phyloP scores from a whole-genome alignment of 2,113 vertebrate species.

The Herpailurus yagouaroundi region DNA sequence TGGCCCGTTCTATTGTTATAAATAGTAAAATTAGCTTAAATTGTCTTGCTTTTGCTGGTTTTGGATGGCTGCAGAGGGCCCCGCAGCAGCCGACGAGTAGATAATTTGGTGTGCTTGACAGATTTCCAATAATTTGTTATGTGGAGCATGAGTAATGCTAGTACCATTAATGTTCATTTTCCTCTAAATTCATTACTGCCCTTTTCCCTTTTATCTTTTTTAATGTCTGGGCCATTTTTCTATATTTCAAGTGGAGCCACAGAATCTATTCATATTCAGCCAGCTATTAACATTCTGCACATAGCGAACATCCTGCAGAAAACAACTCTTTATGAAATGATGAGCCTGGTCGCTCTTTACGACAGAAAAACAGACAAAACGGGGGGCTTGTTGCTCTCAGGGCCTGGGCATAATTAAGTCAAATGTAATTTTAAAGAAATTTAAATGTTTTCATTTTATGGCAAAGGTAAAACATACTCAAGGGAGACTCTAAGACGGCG shows the following conservation, averaged over 20 bases:
- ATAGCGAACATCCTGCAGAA: slow-evolving; percentile 87
- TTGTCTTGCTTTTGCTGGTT: slow-evolving; percentile 99
- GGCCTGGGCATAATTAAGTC: slow-evolving; percentile 85
- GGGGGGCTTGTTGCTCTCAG: slow-evolving; percentile 81
- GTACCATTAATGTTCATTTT: slow-evolving; percentile 99
- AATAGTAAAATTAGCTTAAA: slow-evolving; percentile 99
- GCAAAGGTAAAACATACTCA: slow-evolving; percentile 85
- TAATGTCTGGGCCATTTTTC: slow-evolving; percentile 97
- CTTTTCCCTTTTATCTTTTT: slow-evolving; percentile 99
- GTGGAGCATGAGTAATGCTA: slow-evolving; percentile 99
- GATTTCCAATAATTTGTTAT: slow-evolving; percentile 99
- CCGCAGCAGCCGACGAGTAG: slow-evolving; percentile 96
- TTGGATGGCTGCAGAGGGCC: slow-evolving; percentile 97
- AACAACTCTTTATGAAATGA: slow-evolving; percentile 88
- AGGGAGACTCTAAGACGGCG: slow-evolving; percentile 81
- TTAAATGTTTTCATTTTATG: slow-evolving; percentile 88
- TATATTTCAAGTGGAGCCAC: slow-evolving; percentile 95
- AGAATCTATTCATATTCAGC: slow-evolving; percentile 92
- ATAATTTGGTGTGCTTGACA: slow-evolving; percentile 99
- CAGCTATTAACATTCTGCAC: slow-evolving; percentile 93
- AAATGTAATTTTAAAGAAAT: slow-evolving; percentile 90
- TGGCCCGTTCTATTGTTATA: slow-evolving; percentile 99
- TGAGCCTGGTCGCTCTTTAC: slow-evolving; percentile 82
- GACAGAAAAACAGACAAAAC: slow-evolving; percentile 80
- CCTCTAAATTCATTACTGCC: slow-evolving; percentile 99